Evolutionary conservation across 2,888 invertebrate genomes (phyloP).

Genomic region (Luperina testacea): DNA sequence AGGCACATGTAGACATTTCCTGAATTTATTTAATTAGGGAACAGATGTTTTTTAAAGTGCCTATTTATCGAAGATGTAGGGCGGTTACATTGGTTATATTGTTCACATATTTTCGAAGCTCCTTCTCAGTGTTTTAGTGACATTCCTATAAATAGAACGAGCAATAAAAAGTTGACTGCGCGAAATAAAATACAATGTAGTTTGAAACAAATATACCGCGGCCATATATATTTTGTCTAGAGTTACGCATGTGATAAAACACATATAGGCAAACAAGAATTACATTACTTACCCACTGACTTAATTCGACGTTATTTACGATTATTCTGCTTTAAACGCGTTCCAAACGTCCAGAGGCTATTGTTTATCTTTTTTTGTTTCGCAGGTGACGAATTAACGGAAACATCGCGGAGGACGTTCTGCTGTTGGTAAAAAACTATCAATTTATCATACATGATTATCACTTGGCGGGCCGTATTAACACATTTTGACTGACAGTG

Average conservation of each 20-base stretch:
- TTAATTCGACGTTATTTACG: slow-evolving; percentile 65
- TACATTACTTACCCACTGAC: slow-evolving; percentile 60
- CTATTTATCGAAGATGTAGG: slow-evolving; percentile 34
- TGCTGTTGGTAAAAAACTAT: slow-evolving; percentile 43
- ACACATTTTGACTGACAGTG: slow-evolving; percentile 62
- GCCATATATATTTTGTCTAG: slow-evolving; percentile 40
- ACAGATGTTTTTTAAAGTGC: slow-evolving; percentile 66
- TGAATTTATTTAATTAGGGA: slow-evolving; percentile 70
- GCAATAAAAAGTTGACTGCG: slow-evolving; percentile 48
- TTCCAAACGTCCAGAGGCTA: slow-evolving; percentile 45
- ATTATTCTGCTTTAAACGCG: slow-evolving; percentile 61
- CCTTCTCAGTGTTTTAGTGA: slow-evolving; percentile 41
- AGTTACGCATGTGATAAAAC: slow-evolving; percentile 45
- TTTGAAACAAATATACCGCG: slow-evolving; percentile 52
- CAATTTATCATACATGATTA: slow-evolving; percentile 56
- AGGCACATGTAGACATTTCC: slow-evolving; percentile 68
- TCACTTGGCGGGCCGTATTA: slow-evolving; percentile 48
- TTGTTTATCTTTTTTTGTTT: slow-evolving; percentile 61
- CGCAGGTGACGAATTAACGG: slow-evolving; percentile 65
- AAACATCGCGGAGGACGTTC: slow-evolving; percentile 52
- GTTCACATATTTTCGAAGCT: slow-evolving; percentile 45
- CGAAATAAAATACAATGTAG: slow-evolving; percentile 55
- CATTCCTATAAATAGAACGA: slow-evolving; percentile 41
- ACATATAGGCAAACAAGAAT: slow-evolving; percentile 50
- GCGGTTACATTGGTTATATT: slow-evolving; percentile 42